phyloP scores from a whole-genome alignment of 2,797 vertebrate genomes.

The Sebastes itinus region DNA sequence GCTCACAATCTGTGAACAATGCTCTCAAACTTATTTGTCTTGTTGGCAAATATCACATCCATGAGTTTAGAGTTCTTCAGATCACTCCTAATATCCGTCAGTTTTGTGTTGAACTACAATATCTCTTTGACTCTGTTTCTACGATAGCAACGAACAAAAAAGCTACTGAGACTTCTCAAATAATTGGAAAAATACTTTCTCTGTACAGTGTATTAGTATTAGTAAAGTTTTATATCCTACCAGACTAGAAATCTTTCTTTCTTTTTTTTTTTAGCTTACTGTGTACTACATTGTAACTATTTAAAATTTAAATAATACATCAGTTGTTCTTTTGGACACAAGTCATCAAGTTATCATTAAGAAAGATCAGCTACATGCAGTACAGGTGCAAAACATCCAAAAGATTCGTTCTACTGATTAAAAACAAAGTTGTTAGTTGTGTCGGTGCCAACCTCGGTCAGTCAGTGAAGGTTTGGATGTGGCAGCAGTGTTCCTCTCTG shows the following conservation, averaged over 20 bases:
- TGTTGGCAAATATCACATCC: background rate
- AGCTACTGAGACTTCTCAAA: too few species aligned
- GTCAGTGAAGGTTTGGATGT: slow-evolving; percentile 49
- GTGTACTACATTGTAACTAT: background rate
- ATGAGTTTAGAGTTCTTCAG: background rate
- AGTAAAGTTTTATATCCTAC: too few species aligned
- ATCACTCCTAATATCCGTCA: background rate
- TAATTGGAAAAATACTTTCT: too few species aligned
- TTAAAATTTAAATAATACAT: background rate
- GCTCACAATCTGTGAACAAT: background rate
- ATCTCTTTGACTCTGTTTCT: background rate
- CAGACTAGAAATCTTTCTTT: too few species aligned
- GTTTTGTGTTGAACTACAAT: background rate
- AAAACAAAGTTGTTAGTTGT: slow-evolving; percentile 14
- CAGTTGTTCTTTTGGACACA: too few species aligned
- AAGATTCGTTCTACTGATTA: background rate
- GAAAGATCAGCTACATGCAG: background rate
- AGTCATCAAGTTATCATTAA: too few species aligned
- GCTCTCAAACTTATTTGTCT: background rate
- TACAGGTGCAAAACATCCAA: background rate
- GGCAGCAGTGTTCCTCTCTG: slow-evolving; percentile 46
- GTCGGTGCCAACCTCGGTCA: slow-evolving; percentile 50
- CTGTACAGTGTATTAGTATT: too few species aligned
- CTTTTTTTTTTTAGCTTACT: too few species aligned
- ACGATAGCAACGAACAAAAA: background rate